Percentiles rank a stretch among this genome's conserved stretches.
Evolutionary conservation across 1,140 invertebrate genomes (phyloP).

Genomic region (Marisa cornuarietis): DNA sequence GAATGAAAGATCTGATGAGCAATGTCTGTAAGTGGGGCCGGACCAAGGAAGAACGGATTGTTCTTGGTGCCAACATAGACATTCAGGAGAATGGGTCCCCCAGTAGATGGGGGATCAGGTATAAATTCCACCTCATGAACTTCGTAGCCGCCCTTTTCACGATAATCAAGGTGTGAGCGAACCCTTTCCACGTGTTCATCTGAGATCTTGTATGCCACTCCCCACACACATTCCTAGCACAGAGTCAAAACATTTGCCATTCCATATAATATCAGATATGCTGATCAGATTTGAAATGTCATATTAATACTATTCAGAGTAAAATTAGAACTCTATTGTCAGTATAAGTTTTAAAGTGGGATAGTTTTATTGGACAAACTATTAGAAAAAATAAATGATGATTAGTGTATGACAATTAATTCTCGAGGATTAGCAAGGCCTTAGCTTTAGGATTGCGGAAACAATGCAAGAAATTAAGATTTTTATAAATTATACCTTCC

Average conservation of each 20-base stretch:
- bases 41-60: slow-evolving; percentile 77
- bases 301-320: too few relatives aligned
- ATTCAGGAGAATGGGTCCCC: slow-evolving; percentile 75
- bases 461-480: not conserved
- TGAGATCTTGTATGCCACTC: slow-evolving; percentile 88
- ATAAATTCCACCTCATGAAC: slow-evolving; percentile 49
- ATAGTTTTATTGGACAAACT: too few relatives aligned
- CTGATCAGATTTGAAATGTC: too few relatives aligned
- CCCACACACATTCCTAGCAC: slow-evolving; percentile 80
- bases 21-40: slow-evolving; percentile 78
- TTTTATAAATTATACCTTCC: not conserved
- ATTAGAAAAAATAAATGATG: too few relatives aligned
- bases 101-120: slow-evolving; percentile 31
- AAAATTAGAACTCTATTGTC: too few relatives aligned
- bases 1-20: slow-evolving; percentile 80
- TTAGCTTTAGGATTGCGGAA: not conserved
- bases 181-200: slow-evolving; percentile 76
- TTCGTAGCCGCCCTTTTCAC: slow-evolving; percentile 78
- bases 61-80: slow-evolving; percentile 84
- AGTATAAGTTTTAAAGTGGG: too few relatives aligned
- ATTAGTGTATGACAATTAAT: not conserved
- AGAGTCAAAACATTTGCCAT: slow-evolving; percentile 19
- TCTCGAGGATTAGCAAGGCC: not conserved
- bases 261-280: not conserved
- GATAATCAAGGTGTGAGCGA: slow-evolving; percentile 82